Evolutionary conservation across 2,888 invertebrate genomes (phyloP).

Genomic region (Buathra laborator): DNA sequence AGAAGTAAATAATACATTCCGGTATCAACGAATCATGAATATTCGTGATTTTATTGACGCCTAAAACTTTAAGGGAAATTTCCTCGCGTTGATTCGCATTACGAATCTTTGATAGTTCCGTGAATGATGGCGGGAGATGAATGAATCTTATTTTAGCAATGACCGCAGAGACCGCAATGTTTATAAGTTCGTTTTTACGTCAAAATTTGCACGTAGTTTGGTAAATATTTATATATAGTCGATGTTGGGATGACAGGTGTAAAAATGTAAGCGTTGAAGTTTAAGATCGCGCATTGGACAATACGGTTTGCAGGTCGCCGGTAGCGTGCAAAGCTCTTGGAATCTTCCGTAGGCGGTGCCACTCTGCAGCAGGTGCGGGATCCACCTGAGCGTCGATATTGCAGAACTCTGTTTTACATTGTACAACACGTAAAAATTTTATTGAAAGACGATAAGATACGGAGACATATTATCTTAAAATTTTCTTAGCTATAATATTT

Average conservation of each 20-base stretch:
- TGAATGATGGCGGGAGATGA: neutral
- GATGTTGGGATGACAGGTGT: neutral
- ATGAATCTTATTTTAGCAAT: neutral
- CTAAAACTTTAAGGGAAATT: neutral
- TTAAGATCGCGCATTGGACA: neutral
- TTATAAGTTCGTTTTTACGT: neutral
- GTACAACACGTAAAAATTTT: neutral
- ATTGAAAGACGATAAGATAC: neutral
- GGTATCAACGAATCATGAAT: constrained; percentile 4
- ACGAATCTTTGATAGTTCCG: neutral
- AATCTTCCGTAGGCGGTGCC: constrained; percentile 41
- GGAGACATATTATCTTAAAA: neutral
- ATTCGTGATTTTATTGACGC: neutral
- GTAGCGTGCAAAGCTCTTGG: neutral
- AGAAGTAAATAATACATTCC: neutral
- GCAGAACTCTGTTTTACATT: constrained; percentile 1
- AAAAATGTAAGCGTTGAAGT: neutral
- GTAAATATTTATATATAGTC: neutral
- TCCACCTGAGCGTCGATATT: constrained; percentile 14
- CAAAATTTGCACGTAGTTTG: neutral
- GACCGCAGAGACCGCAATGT: neutral
- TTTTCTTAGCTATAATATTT: neutral
- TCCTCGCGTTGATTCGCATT: neutral
- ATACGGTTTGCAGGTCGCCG: neutral
- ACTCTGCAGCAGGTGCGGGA: constrained; percentile 27